phyloP scores from a whole-genome alignment of 2,888 invertebrate species.

The Onchidella celtica region DNA sequence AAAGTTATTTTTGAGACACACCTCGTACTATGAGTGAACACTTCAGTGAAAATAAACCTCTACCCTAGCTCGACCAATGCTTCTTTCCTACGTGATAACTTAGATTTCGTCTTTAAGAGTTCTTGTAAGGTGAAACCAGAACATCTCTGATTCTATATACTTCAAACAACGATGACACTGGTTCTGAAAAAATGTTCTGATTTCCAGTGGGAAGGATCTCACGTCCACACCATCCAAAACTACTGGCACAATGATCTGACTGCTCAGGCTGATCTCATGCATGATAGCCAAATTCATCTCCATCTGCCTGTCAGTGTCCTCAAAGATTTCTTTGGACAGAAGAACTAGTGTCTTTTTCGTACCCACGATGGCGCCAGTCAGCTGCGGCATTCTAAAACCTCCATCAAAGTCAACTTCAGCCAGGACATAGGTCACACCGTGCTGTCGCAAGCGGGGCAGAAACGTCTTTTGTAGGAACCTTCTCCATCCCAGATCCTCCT shows the following conservation, averaged over 20 bases:
- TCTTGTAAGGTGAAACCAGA: too few species aligned
- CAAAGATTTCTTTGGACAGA: background rate
- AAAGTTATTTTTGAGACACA: too few species aligned
- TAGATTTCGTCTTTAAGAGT: too few species aligned
- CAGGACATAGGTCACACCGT: background rate
- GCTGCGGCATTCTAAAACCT: background rate
- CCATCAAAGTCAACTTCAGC: background rate
- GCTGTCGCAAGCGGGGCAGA: slow-evolving; percentile 1
- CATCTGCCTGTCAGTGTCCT: background rate
- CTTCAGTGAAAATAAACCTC: too few species aligned
- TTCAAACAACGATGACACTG: background rate
- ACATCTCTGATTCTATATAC: too few species aligned
- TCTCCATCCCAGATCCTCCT: background rate
- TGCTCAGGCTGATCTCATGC: background rate
- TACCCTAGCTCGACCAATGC: too few species aligned
- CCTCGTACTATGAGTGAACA: too few species aligned
- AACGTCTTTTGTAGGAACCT: background rate
- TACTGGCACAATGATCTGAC: background rate
- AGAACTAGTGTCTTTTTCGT: background rate
- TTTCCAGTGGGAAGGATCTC: background rate
- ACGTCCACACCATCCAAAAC: too few species aligned
- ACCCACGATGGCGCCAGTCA: background rate
- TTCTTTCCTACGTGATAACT: too few species aligned
- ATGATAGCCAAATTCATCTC: background rate
- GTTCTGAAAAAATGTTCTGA: background rate